A percentile compares a stretch with the other conserved stretches of the same genome.
Evolutionary conservation across 1,140 invertebrate species (phyloP).

Genomic region (Zaprionus africanus): DNA sequence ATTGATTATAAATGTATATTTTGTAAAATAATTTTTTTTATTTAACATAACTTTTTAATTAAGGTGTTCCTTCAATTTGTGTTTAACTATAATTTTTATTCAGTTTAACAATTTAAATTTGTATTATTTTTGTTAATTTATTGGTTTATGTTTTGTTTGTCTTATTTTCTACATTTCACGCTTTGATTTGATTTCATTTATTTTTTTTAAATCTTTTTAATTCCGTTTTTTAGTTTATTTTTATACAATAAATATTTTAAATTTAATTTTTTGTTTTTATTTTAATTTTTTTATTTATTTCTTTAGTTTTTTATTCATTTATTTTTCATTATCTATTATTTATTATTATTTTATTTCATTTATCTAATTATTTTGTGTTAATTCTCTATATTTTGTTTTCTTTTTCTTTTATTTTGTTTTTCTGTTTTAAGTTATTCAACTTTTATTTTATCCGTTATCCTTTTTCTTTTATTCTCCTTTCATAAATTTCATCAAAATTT

Average conservation of each 20-base stretch:
- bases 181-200: neutral
- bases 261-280: neutral
- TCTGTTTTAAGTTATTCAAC: neutral
- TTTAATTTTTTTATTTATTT: neutral
- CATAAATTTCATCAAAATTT: neutral
- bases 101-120: neutral
- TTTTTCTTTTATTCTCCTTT: neutral
- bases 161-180: no score
- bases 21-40: neutral
- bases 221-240: neutral
- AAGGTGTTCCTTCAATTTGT: neutral
- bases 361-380: constrained; percentile 15
- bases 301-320: neutral
- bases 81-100: neutral
- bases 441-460: neutral
- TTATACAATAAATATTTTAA: neutral
- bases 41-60: neutral
- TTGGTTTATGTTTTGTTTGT: neutral
- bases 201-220: neutral
- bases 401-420: neutral
- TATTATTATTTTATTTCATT: neutral
- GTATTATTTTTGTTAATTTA: neutral
- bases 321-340: no score
- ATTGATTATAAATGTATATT: neutral
- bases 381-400: constrained; percentile 1